Percentiles rank a stretch among this genome's conserved stretches.
phyloP scores from a whole-genome alignment of 2,888 invertebrate species.

The Andrena chrysosceles region DNA sequence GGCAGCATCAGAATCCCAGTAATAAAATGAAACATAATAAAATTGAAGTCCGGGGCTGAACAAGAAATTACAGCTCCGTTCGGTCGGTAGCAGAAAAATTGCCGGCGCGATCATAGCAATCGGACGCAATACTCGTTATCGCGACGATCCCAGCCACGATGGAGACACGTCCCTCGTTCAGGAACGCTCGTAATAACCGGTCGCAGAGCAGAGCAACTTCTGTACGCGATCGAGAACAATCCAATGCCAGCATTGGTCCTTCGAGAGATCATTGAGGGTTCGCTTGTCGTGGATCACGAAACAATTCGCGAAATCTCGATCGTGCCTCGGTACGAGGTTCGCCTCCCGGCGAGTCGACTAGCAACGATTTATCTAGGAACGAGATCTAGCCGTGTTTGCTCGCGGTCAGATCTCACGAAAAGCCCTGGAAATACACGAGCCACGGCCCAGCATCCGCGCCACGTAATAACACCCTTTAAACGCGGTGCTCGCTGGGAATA shows the following conservation, averaged over 20 bases:
- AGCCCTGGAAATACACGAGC: slow-evolving; percentile 56
- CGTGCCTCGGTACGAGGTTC: slow-evolving; percentile 33
- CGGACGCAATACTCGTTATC: slow-evolving; percentile 39
- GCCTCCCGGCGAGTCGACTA: slow-evolving; percentile 26
- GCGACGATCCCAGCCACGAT: not conserved
- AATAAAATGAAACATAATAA: slow-evolving; percentile 21
- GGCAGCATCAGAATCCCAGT: not conserved
- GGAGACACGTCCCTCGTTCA: slow-evolving; percentile 23
- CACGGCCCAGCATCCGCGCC: slow-evolving; percentile 70
- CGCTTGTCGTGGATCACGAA: not conserved
- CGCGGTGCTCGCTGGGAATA: slow-evolving; percentile 61
- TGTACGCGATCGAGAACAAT: slow-evolving; percentile 6
- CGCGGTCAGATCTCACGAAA: slow-evolving; percentile 41
- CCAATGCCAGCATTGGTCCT: not conserved
- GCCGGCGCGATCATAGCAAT: slow-evolving; percentile 25
- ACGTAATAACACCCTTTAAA: slow-evolving; percentile 80
- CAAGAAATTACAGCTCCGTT: slow-evolving; percentile 23
- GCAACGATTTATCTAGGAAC: slow-evolving; percentile 65
- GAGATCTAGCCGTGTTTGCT: slow-evolving; percentile 59
- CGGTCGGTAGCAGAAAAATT: slow-evolving; percentile 21
- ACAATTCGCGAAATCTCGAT: slow-evolving; percentile 36
- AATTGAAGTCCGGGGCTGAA: not conserved
- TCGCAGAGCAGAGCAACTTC: not conserved
- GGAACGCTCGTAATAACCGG: slow-evolving; percentile 20
- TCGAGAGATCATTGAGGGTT: not conserved